Evolutionary conservation across 2,113 vertebrate species (phyloP), one percentile per base, ranked within the genome.

Genomic region (Polypterus senegalus): DNA sequence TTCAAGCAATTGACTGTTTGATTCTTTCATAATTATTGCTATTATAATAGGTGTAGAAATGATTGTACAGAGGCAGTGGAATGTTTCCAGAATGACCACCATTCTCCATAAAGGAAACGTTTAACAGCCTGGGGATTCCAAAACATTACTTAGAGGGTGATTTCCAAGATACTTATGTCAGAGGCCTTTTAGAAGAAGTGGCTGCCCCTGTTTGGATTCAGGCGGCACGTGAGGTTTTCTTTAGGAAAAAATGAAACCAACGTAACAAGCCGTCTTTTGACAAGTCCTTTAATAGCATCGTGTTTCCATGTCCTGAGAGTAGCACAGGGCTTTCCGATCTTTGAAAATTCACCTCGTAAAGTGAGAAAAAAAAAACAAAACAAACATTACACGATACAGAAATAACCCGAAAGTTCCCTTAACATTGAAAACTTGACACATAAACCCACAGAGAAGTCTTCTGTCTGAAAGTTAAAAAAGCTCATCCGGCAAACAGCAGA

Each of bases 11-110:
- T 67, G 62, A 59, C 61, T 66, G 73, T 62, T 62, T 59, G 58
- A 27, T 27, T 56, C 74, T 73, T 67, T 73, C 68, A 75, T 68
- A 62, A 54, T 63, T 71, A 55, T 1, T 27, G 27, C 27, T 27
- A 27, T 27, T 27, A 27, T 27, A 27, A 27, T 43, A 74, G 48
- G 49, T 49, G 67, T 44, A 62, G 54, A 68, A 1, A 0, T 57
- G 66, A 61, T 65, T 47, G 54, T 58, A 55, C 51, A 55, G 7
- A 70, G 58, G 61, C 57, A 9, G 1, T 1, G 67, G 64, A 66
- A 65, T 3, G 52, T 49, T 4, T 69, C 27, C 58, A 9, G 47
- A 51, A 46, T 61, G 54, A 6, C 57, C 65, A 49, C 2, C 0
- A 3, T 54, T 59, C 44, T 9, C 1, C 71, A 52, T 48, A 61